Evolutionary conservation across 1,140 invertebrate genomes (phyloP), one percentile per base, ranked within the genome.

Genomic region (Drosophila nigromelanica): DNA sequence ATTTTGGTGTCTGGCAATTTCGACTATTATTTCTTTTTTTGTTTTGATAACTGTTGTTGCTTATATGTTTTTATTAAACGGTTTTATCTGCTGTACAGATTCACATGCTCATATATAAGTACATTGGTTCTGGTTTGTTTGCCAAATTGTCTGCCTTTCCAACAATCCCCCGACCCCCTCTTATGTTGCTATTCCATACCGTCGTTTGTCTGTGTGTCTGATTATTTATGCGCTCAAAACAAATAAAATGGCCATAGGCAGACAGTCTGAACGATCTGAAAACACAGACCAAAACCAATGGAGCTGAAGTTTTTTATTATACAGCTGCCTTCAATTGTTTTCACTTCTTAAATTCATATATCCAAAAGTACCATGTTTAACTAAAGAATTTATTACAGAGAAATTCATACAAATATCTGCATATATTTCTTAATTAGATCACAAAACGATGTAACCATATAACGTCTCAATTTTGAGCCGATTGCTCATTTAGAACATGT

Each of bases 201-300:
- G 21, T 24, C 24, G 24, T 30, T 18, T 11, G 42, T 39, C 21
- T 45, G 14, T 55, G 21, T 43, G 56, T 75, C 40, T 71, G 70
- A 85, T 78, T 85, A 87, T 85, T 85, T 85, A 85, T 85, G 81
- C 70, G 76, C 66, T 61, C 52, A 74, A 87, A 71, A 78, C 74
- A 71, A 80, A 82, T 80, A 75, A 66, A 67, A 80, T 71, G 56
- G 35, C 43, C 55, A 58, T 76, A 76, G 74, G 64, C 63, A 58
- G 63, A 62, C 74, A 45, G 66, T 63, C 35, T 33, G 18, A 45
- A 30, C 50, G 10, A 18, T 45, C 18, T 7, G 35, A 21, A 30
- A n/a, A 40, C 24, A 59, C 33, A 48, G 42, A 45, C 27, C 18
- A 10, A 24, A 48, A 27, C 48, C 33, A 69, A 54, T 62, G 33